These are phyloP conservation scores for Erebia palarica DNA, from an alignment of 2,888 invertebrate genomes.

Conservation along the genomic window DNA sequence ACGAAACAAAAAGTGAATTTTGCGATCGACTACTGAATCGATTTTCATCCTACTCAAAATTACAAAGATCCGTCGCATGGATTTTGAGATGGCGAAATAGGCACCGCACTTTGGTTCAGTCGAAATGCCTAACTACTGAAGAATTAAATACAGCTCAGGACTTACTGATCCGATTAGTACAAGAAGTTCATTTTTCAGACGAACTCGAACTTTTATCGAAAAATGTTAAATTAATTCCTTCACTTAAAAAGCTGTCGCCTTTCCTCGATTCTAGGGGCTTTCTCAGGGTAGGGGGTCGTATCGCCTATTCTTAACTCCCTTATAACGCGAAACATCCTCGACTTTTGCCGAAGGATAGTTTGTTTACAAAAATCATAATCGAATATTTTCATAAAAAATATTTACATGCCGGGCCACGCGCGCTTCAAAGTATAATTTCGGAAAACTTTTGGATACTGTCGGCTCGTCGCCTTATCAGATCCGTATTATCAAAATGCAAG, in stretches of 20 bases:
- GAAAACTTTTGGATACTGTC: slow-evolving; percentile 2
- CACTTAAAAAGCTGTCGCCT: neutral
- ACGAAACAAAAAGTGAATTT: neutral
- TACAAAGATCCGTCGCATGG: neutral
- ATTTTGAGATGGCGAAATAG: neutral
- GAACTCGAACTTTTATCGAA: neutral
- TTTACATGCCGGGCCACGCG: neutral
- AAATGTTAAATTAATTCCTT: neutral
- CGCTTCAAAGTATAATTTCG: neutral
- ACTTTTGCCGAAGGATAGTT: neutral
- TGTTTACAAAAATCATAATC: neutral
- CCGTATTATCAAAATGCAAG: neutral
- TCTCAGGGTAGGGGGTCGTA: no score
- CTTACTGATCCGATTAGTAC: neutral
- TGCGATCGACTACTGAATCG: neutral
- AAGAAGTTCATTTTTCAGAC: neutral
- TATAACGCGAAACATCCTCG: no score
- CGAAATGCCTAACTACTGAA: neutral
- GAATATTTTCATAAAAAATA: neutral
- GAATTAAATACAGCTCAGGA: slow-evolving; percentile 2
- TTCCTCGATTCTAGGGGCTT: neutral
- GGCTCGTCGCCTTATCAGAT: neutral
- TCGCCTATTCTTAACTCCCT: no score
- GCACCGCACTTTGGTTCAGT: neutral
- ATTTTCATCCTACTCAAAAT: neutral